phyloP scores from a whole-genome alignment of 2,888 invertebrate genomes.

The Anagyrus pseudococci region DNA sequence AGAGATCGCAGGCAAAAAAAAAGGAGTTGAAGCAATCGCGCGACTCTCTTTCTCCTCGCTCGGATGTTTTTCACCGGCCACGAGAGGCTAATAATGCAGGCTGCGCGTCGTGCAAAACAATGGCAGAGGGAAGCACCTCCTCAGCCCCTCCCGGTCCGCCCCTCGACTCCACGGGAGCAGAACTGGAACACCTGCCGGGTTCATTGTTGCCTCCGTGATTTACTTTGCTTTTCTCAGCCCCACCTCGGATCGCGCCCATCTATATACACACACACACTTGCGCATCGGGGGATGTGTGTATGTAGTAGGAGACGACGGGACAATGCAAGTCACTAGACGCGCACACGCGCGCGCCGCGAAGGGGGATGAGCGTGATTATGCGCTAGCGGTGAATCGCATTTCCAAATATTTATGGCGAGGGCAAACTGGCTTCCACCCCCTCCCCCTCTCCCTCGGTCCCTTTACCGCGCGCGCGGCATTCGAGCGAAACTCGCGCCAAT shows the following conservation, averaged over 20 bases:
- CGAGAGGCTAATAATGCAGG: conserved; percentile 12
- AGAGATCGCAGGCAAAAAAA: too few species aligned
- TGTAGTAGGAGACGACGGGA: not conserved
- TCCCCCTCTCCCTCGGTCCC: too few species aligned
- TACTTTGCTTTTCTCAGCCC: conserved; percentile 27
- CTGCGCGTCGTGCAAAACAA: conserved; percentile 13
- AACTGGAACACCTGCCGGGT: conserved; percentile 37
- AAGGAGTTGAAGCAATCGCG: too few species aligned
- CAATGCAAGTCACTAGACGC: conserved; percentile 8
- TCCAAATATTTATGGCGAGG: conserved; percentile 32
- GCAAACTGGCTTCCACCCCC: too few species aligned
- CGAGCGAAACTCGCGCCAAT: conserved; percentile 9
- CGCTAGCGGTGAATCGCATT: conserved; percentile 27
- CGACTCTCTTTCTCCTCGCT: too few species aligned
- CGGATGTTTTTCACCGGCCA: too few species aligned
- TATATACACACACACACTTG: too few species aligned
- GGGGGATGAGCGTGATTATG: conserved; percentile 23
- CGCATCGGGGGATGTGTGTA: conserved; percentile 1
- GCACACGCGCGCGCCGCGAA: not conserved
- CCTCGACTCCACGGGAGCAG: conserved; percentile 13
- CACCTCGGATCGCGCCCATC: too few species aligned
- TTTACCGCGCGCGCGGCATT: not conserved
- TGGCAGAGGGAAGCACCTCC: too few species aligned
- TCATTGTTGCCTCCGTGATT: conserved; percentile 37
- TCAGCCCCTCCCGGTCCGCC: not conserved